Conservation (phyloP, 2,113 vertebrate genomes). For the Larimichthys crocea region DNA sequence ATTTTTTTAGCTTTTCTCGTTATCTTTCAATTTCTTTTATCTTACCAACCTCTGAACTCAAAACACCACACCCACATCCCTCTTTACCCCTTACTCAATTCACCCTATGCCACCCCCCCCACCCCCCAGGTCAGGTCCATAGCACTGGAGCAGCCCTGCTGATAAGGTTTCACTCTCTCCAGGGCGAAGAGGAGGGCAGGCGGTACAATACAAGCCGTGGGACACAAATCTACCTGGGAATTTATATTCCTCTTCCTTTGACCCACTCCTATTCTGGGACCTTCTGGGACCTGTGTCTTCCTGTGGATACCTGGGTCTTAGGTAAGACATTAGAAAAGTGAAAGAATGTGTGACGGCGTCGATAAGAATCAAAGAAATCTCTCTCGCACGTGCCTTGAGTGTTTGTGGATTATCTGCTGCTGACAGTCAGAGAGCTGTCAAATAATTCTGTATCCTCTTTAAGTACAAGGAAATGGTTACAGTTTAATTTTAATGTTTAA, state of each 20-base stretch:
- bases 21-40: not conserved
- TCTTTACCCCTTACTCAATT: slow-evolving; percentile 31
- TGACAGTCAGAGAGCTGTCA: slow-evolving; percentile 19
- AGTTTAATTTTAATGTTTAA: not conserved
- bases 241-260: slow-evolving; percentile 46
- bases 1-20: not conserved
- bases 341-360: not conserved
- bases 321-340: slow-evolving; percentile 69
- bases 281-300: slow-evolving; percentile 53
- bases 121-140: slow-evolving; percentile 46
- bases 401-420: slow-evolving; percentile 41
- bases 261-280: slow-evolving; percentile 38
- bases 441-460: slow-evolving; percentile 33
- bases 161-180: slow-evolving; percentile 79
- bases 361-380: not conserved
- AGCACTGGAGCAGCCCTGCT: slow-evolving; percentile 60
- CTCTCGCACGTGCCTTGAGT: slow-evolving; percentile 27
- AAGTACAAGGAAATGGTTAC: slow-evolving; percentile 1
- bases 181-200: slow-evolving; percentile 68
- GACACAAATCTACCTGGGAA: slow-evolving; percentile 59
- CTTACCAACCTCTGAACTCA: slow-evolving; percentile 73
- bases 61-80: slow-evolving; percentile 57
- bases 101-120: slow-evolving; percentile 2
- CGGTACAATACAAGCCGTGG: slow-evolving; percentile 53
- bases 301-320: slow-evolving; percentile 63